phyloP scores from a whole-genome alignment of 2,888 invertebrate genomes.

The Scotopteryx bipunctaria region DNA sequence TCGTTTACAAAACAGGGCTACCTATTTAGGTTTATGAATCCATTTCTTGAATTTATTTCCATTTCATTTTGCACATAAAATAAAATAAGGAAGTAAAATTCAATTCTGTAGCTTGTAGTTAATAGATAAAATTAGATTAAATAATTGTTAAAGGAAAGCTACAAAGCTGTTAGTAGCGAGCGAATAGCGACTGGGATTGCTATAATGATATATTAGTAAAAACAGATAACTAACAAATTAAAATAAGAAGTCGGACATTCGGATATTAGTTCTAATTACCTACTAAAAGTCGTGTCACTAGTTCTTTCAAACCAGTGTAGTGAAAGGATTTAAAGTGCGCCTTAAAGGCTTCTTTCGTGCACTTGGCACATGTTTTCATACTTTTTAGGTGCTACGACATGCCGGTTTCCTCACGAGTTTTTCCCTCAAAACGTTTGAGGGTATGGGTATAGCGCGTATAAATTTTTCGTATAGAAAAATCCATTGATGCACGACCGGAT shows the following conservation, averaged over 20 bases:
- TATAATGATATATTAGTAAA: conserved; percentile 12
- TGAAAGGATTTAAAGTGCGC: no score
- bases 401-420: no score
- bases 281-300: no score
- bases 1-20: conserved; percentile 1
- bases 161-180: conserved; percentile 50
- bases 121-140: conserved; percentile 44
- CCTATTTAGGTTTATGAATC: conserved; percentile 18
- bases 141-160: conserved; percentile 42
- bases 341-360: no score
- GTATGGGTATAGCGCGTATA: no score
- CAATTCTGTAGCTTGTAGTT: conserved; percentile 35
- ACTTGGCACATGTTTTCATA: no score
- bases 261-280: no score
- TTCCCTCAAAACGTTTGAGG: no score
- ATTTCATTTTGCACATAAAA: conserved; percentile 30
- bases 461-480: no score
- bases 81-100: conserved; percentile 32
- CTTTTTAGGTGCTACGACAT: no score
- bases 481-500: no score
- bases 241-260: neutral
- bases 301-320: no score
- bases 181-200: conserved; percentile 40
- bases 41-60: conserved; percentile 18
- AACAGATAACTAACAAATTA: neutral